Evolutionary conservation across 2,888 invertebrate genomes (phyloP), one percentile per base, ranked within the genome.

Genomic region (Liopterus haemorrhoidalis): DNA sequence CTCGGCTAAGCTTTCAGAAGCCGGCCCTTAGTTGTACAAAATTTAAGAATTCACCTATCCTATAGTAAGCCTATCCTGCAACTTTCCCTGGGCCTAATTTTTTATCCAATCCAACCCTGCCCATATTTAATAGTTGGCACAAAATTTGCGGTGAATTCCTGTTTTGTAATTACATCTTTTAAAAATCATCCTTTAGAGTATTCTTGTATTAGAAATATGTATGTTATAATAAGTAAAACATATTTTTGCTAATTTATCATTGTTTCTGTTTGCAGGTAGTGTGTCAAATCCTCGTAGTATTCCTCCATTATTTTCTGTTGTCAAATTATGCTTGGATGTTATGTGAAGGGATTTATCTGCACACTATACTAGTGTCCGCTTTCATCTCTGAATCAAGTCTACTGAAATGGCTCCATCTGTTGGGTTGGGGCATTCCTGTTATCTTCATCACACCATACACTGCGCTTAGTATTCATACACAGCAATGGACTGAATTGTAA

Each of bases 281-380:
- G 74, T 95, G 95, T 67, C 83, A 86, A 55, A 70, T 78, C 41
- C 74, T 94, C 35, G 87, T 92, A 71, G 81, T 88, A 20, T 66
- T 85, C 35, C 78, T 90, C 38, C 89, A 91, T 69, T 92, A 90
- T 68, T 90, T 89, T 61, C 76, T 94, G 54, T 76, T 93, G 48
- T 88, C 89, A 59, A 94, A 89, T 71, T 95, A 94, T 71, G 84
- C 90, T 55, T 95, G 95, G 95, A 95, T 94, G 93, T 76, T 95
- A 60, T 91, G 91, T 70, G 93, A 93, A 69, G 93, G 93, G 0
- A 78, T 93, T 53, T 94, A 94, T 69, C 76, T 95, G 53, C 94
- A 94, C 71, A 94, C 94, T 0, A 81, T 95, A 54, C 81, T 95
- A 1, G 92, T 94, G 14, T 79, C 85, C 52, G 88, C 94, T 3